Base-by-base conservation (phyloP, 2,113 vertebrate genomes). In the Clarias gariepinus region DNA sequence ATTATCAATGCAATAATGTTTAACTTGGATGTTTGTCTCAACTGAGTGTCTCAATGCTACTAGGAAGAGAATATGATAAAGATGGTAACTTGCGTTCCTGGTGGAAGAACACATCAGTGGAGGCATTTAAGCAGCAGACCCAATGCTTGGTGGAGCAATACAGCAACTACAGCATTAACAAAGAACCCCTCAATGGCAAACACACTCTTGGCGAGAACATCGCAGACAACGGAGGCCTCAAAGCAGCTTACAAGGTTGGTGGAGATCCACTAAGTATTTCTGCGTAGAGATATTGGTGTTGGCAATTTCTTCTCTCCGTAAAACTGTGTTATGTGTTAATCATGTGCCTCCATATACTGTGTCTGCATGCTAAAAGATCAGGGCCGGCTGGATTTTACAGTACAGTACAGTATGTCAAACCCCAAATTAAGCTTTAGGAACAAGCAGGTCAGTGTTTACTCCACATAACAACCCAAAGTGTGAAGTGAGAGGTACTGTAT, bases 201-300 rank as follows among this genome's bases (percentile, higher is more conserved):
- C 97, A 98, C 88, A 99, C 98, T 0, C 94, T 99, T 0, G 98
- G 98, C 12, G 98, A 99, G 92, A 99, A 99, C 93, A 99, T 99
- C 0, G 98, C 98, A 0, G 98, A 99, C 92, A 99, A 99, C 0
- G 98, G 98, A 0, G 98, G 98, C 78, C 96, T 99, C 81, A 99
- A 99, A 76, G 96, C 98, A 0, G 98, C 98, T 80, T 99, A 99
- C 85, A 95, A 97, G 95, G 98, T 99, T 88, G 82, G 87, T 86
- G 15, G 25, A 55, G 63, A 52, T 21, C 1, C 13, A 0, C 5
- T 23, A 47, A 52, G 4, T 28, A 16, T 28, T 77, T 25, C 73
- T 25, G 21, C n/a, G 3, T 52, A 25, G 73, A 52, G 1, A 0
- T 78, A 55, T 33, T 10, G 3, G 53, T 55, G 74, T 53, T 25